Base-by-base conservation (phyloP, 2,888 invertebrate genomes). In the Halictus quadricinctus region DNA sequence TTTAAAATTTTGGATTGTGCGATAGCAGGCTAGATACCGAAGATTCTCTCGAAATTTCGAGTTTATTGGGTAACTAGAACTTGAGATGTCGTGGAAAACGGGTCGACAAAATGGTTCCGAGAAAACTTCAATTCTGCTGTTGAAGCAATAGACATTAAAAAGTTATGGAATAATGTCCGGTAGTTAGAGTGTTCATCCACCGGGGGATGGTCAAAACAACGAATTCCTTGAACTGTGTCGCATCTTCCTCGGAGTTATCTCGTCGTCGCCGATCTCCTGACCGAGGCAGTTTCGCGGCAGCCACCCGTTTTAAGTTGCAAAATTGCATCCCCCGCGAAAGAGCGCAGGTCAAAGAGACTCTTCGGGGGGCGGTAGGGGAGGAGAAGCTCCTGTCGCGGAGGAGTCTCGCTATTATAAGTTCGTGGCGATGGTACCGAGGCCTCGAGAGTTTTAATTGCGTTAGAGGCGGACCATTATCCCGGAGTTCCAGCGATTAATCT, bases 361-460 rank as follows among this genome's bases (percentile, higher is more conserved):
- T 15, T 36, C 12, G 21, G 6, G 15, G 48, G 41, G 7, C 43
- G 50, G 6, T 7, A 43, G 43, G 6, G 21, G 15, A 25, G n/a
- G 41, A 15, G 58, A 36, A 29, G 60, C 60, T 60, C 29, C n/a
- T 25, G 64, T 76, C 66, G 69, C 25, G n/a, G 10, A 21, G 43
- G 18, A 36, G 43, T 29, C 73, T 41, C 46, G 76, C 76, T 79
- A 60, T 81, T 81, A 81, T 43, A 77, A 81, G 69, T 84, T 84
- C 60, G 43, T 5, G 72, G 58, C 72, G 70, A 43, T 58, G 15
- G 60, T 73, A 54, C 72, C n/a, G 64, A 46, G 80, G 50, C 74
- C 72, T n/a, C 75, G 78, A 66, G 84, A 84, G 80, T 85, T 84
- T 82, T 84, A 84, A 85, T 85, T 84, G 75, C 78, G 75, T 85